Base-by-base conservation (phyloP, 2,888 invertebrate species). In the Sphaerophoria taeniata region DNA sequence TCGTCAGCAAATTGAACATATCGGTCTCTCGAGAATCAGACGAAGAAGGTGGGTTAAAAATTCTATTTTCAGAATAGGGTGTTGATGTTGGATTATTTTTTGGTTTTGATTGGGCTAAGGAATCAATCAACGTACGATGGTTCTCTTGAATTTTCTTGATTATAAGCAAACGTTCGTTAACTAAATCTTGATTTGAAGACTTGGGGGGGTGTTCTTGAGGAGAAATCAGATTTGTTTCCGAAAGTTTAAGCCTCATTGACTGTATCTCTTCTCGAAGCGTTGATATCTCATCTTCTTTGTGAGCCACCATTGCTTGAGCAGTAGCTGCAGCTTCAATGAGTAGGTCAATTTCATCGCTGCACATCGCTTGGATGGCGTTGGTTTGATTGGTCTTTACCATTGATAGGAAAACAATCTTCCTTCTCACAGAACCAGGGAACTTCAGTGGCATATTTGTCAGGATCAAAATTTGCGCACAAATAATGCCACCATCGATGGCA, bases 401-500 rank as follows among this genome's bases (percentile, higher is more conserved):
- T 61, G 3, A 24, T 5, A 31, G 12, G 31, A 6, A 11, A 36
- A n/a, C 33, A 31, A 33, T 24, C 24, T 24, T 24, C 24, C 24
- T 24, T 24, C 24, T 24, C 24, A 24, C 60, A 73, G 16, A 39
- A 63, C 45, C 72, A 75, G 1, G 75, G 67, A 14, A 31, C 60
- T 5, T 49, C 49, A 55, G 63, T 36, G 3, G 55, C 47, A 14
- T 56, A 71, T 2, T 39, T 12, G 2, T 49, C 9, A 0, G 77
- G 71, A 49, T 77, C 71, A 14, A 77, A 77, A 12, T 77, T 47
- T 3, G 55, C 76, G 36, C 76, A 76, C 2, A 12, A 14, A 70
- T 47, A 76, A 24, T 76, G 76, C 69, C 61, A 76, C 76, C 76
- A 76, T 45, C 53, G 33, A 14, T 31, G 53, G 12, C 77, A 77